phyloP scores from a whole-genome alignment of 2,797 vertebrate species.

The Aldrovandia affinis region DNA sequence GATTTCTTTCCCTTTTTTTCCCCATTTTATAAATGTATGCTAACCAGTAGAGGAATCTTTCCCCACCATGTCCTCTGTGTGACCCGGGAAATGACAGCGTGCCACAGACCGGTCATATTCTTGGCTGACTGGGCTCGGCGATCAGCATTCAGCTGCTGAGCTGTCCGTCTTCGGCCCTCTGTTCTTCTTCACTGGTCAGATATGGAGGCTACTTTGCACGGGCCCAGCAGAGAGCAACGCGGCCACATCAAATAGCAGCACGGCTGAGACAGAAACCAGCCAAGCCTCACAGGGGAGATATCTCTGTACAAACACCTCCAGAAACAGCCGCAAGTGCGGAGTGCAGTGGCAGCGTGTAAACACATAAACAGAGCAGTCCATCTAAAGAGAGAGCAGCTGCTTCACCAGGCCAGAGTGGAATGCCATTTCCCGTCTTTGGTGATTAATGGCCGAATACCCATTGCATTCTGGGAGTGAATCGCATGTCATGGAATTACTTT shows the following conservation, averaged over 20 bases:
- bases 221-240: neutral
- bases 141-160: neutral
- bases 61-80: neutral
- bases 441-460: neutral
- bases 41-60: conserved; percentile 21
- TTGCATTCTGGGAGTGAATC: neutral
- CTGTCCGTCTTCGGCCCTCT: neutral
- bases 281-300: no score
- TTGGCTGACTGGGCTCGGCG: neutral
- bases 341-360: neutral
- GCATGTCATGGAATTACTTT: neutral
- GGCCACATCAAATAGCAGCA: neutral
- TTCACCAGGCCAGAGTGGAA: neutral
- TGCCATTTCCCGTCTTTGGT: neutral
- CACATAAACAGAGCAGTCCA: neutral
- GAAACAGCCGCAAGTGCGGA: conserved; percentile 5
- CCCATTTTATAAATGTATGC: neutral
- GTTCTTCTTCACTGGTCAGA: neutral
- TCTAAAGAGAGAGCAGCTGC: no score
- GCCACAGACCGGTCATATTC: neutral
- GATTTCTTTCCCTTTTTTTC: neutral
- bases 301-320: neutral
- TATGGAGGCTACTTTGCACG: neutral
- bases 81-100: conserved; percentile 22
- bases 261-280: neutral